Conservation (phyloP, 1,140 invertebrate genomes). For the Trichoplusia ni region DNA sequence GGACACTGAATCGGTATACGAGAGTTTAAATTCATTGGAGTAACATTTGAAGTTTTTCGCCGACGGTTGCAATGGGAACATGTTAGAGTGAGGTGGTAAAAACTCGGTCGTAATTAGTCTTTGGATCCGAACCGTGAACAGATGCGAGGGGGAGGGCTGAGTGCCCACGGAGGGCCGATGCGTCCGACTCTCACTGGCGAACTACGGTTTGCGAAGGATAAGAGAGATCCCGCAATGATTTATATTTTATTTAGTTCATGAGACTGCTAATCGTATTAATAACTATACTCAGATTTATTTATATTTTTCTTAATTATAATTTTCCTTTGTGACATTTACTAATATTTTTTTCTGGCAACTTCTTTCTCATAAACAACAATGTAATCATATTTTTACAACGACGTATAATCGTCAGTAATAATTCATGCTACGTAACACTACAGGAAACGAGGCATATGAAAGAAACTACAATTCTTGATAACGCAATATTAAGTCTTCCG, state of each 20-base stretch:
- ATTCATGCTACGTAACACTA: neutral
- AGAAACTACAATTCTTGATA: neutral
- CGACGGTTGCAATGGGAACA: conserved; percentile 43
- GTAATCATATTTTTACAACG: neutral
- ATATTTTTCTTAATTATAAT: too few species aligned
- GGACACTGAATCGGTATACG: conserved; percentile 28
- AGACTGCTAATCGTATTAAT: neutral
- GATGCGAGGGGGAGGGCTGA: conserved; percentile 25
- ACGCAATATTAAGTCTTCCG: neutral
- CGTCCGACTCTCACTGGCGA: conserved; percentile 6
- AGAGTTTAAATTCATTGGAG: conserved; percentile 38
- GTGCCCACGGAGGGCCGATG: conserved; percentile 8
- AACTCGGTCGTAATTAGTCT: conserved; percentile 68
- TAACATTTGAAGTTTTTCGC: conserved; percentile 36
- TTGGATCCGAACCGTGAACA: conserved; percentile 59
- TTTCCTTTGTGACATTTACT: too few species aligned
- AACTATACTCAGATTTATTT: too few species aligned
- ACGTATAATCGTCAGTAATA: neutral
- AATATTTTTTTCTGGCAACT: neutral
- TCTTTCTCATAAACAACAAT: neutral
- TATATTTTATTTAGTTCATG: neutral
- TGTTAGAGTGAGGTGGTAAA: conserved; percentile 58
- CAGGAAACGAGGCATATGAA: neutral
- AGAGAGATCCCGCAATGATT: neutral
- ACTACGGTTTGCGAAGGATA: neutral